Evolutionary conservation across 2,797 vertebrate species (phyloP).

Genomic region (Rhincodon typus): DNA sequence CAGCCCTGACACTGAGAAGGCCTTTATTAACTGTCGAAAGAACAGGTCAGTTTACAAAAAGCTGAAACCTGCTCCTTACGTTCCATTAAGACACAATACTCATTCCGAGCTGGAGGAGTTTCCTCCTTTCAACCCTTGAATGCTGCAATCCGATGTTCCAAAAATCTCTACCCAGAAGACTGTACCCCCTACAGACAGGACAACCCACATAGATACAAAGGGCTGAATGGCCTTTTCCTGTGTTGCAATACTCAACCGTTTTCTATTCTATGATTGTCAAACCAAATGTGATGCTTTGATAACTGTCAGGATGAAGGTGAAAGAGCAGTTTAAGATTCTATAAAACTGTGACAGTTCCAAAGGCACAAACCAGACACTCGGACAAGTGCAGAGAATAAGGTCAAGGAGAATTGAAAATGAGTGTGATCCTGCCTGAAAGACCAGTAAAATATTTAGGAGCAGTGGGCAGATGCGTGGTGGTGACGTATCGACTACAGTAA

Average conservation of each 20-base stretch:
- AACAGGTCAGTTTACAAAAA: neutral
- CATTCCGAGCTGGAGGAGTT: neutral
- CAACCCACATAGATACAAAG: neutral
- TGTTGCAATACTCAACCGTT: neutral
- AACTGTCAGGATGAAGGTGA: neutral
- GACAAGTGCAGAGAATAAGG: neutral
- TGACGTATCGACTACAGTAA: neutral
- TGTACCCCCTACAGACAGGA: neutral
- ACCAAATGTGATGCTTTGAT: neutral
- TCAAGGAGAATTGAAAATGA: neutral
- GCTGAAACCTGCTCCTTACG: neutral
- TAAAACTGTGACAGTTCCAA: neutral
- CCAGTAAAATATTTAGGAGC: conserved; percentile 23
- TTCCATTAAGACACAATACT: neutral
- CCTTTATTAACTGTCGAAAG: neutral
- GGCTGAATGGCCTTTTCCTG: neutral
- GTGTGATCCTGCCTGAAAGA: neutral
- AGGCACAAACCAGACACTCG: neutral
- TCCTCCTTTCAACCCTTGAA: neutral
- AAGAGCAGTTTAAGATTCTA: neutral
- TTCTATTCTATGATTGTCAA: neutral
- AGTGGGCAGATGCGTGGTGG: neutral
- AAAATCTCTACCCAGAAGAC: neutral
- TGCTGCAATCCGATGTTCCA: neutral
- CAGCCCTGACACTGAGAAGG: neutral